Base-by-base conservation (phyloP, 2,888 invertebrate species). In the Spodoptera exigua region DNA sequence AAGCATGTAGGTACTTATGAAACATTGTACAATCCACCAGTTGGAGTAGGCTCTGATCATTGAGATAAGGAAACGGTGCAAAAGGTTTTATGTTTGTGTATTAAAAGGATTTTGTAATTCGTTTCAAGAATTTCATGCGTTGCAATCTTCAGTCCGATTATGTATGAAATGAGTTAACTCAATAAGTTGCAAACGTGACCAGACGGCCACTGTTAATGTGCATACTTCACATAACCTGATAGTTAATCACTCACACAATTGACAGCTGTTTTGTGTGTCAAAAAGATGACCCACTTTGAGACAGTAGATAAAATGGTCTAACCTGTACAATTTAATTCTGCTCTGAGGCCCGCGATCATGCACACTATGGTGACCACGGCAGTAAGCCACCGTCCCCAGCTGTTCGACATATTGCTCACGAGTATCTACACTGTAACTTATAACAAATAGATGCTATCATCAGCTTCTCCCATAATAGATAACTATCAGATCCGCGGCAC, bases 381-480 rank as follows among this genome's bases (percentile, higher is more conserved):
- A 66, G 73, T 78, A 61, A 85, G 76, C 65, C 74, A 79, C 81
- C 74, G 74, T 76, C 76, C 76, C 81, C 82, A 77, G 63, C 56
- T 75, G 71, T 78, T 79, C 78, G 79, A 80, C 91, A 92, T 92
- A 75, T 79, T 90, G 80, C 65, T 63, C 67, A 66, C 60, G 62
- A 78, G 74, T 73, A 67, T 74, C 79, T 74, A 72, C 76, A 76
- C 74, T 74, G 54, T 79, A 62, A 71, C 58, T 79, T 76, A 78
- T 59, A 70, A 70, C 59, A 70, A 78, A 67, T 74, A 79, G 78
- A 80, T 67, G 77, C 77, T 68, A 76, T 70, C 76, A 74, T 70
- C 76, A 74, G 68, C 58, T 74, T 79, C 75, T 81, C 70, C 79
- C 84, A 83, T 84, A 79, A 69, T 78, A 79, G 70, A 76, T 62